phyloP scores from a whole-genome alignment of 2,888 invertebrate genomes.

The Scaptomyza polygonia region DNA sequence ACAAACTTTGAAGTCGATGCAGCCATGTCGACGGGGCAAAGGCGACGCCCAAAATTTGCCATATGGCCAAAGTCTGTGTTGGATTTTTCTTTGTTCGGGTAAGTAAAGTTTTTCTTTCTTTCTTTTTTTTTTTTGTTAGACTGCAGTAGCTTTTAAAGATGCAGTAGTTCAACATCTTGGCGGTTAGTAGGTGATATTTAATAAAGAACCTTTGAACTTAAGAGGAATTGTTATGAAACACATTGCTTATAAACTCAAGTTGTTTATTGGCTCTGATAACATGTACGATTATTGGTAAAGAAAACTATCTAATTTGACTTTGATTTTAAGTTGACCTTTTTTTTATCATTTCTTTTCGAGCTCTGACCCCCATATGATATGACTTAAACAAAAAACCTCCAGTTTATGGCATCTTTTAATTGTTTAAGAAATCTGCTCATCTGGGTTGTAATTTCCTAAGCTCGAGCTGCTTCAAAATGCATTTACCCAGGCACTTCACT shows the following conservation, averaged over 20 bases:
- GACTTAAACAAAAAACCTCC: constrained; percentile 7
- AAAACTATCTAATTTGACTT: too few species aligned
- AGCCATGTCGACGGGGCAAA: constrained; percentile 18
- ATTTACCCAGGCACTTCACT: constrained; percentile 38
- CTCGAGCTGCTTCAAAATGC: constrained; percentile 42
- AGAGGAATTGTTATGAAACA: too few species aligned
- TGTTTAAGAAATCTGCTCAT: constrained; percentile 43
- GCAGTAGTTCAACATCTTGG: constrained; percentile 20
- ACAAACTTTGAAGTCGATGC: constrained; percentile 38
- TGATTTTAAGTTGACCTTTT: too few species aligned
- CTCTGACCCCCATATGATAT: constrained; percentile 25
- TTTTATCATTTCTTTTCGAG: neutral
- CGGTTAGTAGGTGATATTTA: constrained; percentile 2
- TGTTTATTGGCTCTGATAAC: too few species aligned
- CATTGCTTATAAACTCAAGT: too few species aligned
- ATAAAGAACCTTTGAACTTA: neutral
- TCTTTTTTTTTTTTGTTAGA: constrained; percentile 7
- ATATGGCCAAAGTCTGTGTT: constrained; percentile 61
- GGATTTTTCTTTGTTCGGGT: constrained; percentile 37
- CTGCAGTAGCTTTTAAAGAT: constrained; percentile 42
- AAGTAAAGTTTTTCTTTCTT: constrained; percentile 27
- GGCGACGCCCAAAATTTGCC: constrained; percentile 52
- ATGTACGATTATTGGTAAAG: too few species aligned
- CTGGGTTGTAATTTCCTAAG: constrained; percentile 45
- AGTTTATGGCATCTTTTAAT: constrained; percentile 31